These are phyloP conservation scores for Drosophila kanapiae DNA, from an alignment of 1,140 invertebrate species.

Conservation along the genomic window DNA sequence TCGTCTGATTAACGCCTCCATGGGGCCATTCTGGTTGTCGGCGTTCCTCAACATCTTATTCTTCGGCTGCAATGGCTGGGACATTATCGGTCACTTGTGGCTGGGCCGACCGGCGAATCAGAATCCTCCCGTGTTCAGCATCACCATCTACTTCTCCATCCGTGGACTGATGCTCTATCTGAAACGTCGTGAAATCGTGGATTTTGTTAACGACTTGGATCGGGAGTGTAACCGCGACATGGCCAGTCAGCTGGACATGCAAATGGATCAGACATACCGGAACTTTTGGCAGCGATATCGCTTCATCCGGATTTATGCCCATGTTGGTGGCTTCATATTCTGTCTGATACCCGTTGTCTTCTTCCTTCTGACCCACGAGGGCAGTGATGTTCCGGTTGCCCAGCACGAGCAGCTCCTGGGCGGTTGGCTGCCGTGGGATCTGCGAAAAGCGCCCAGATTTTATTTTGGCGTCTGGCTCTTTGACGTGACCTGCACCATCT, in stretches of 20 bases:
- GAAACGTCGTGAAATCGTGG: conserved; percentile 42
- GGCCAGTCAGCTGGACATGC: conserved; percentile 9
- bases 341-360: conserved; percentile 12
- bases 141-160: conserved; percentile 43
- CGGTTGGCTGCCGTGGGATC: conserved; percentile 47
- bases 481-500: conserved; percentile 16
- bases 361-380: conserved; percentile 32
- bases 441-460: conserved; percentile 22
- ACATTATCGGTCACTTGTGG: neutral
- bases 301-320: conserved; percentile 9
- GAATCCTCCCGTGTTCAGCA: conserved; percentile 46
- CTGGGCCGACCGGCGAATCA: conserved; percentile 3
- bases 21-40: neutral
- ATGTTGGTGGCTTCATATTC: neutral
- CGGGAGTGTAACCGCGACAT: conserved; percentile 43
- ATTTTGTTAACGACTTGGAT: conserved; percentile 48
- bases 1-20: conserved; percentile 28
- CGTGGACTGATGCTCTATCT: conserved; percentile 46
- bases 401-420: conserved; percentile 49
- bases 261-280: conserved; percentile 11
- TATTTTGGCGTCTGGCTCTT: conserved; percentile 40
- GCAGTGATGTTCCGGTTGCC: conserved; percentile 11
- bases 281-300: conserved; percentile 17
- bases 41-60: conserved; percentile 14
- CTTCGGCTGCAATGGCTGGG: conserved; percentile 15